Base-by-base conservation (phyloP, 2,797 vertebrate genomes). In the Garrulus glandarius region DNA sequence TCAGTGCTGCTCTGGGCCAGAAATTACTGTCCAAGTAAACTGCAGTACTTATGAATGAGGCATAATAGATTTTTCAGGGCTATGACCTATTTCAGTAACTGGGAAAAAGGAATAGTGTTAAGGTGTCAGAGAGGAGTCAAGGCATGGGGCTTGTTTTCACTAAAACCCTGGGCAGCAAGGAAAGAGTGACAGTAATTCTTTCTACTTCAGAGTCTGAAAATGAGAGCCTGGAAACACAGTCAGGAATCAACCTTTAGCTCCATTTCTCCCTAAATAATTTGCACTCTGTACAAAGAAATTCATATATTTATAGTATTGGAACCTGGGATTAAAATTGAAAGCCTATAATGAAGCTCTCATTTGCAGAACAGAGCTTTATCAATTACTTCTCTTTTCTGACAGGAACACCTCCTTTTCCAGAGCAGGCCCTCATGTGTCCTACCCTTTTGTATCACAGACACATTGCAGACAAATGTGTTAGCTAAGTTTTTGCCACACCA, bases 31-130 rank as follows among this genome's bases (percentile, higher is more conserved):
- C 57, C 17, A 5, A 52, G 39, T 68, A 89, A 94, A 84, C 46
- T 64, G 32, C 50, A 76, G 36, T 81, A 36, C 52, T 87, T 92
- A 71, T 1, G 21, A 87, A 72, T 55, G 47, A 87, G 27, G 41
- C 74, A 64, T 74, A 87, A 87, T 21, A 84, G 53, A 71, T 94
- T 78, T 93, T 20, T 80, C 46, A 87, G 49, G 57, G 53, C 64
- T 92, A 5, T 56, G 82, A 86, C 55, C 72, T 86, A 18, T 67
- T 69, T 76, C 55, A 53, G 9, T 81, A 84, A 64, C 26, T 69
- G 43, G 56, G 69, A 76, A 88, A 89, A 85, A 70, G 47, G 27
- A 92, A 17, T 44, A 71, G 82, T 21, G 46, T 91, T 72, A 49
- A 87, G 34, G n/a, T 93, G 22, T 50, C 76, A 84, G 41, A 84